Evolutionary conservation across 2,113 vertebrate species (phyloP).

Genomic region (Columba janthina): DNA sequence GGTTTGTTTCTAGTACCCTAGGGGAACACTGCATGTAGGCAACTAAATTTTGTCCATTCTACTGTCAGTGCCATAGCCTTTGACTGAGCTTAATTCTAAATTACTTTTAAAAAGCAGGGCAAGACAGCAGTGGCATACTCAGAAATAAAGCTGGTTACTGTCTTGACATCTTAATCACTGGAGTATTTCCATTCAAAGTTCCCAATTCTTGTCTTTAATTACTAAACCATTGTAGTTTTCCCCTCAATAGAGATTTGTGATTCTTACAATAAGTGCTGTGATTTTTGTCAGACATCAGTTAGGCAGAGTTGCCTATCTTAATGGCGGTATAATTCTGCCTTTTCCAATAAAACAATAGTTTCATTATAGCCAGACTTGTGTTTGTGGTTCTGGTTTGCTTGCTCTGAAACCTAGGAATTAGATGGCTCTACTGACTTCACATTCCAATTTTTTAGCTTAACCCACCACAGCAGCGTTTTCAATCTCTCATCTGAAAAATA

Average conservation of each 20-base stretch:
- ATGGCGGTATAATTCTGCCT: neutral
- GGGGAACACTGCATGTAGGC: neutral
- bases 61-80: neutral
- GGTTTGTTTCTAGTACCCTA: neutral
- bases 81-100: neutral
- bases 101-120: neutral
- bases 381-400: conserved; percentile 8
- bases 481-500: neutral
- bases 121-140: neutral
- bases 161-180: neutral
- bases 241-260: neutral
- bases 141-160: neutral
- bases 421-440: neutral
- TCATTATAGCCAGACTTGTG: neutral
- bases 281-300: neutral
- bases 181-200: neutral
- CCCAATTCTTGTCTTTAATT: neutral
- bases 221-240: neutral
- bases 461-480: neutral
- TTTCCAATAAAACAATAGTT: neutral
- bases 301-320: neutral
- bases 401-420: neutral
- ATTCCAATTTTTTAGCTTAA: neutral
- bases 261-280: neutral
- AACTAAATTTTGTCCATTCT: neutral